Conservation (phyloP, 2,888 invertebrate species). For the Dicycla oo region DNA sequence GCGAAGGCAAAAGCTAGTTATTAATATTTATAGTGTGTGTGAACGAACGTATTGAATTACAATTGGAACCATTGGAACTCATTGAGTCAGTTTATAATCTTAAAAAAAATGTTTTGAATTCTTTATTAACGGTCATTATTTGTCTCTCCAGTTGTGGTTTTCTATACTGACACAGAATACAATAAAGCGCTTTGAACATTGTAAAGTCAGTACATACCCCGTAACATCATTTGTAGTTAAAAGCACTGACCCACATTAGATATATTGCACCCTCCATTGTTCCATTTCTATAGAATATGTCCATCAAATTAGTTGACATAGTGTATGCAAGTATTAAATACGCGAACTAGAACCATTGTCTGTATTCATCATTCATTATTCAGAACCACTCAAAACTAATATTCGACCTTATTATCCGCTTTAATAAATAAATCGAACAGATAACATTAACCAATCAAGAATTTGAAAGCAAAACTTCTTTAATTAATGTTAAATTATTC, state of each 20-base stretch:
- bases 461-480: constrained; percentile 76
- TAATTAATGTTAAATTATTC: constrained; percentile 85
- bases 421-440: constrained; percentile 66
- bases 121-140: not conserved
- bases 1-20: too few relatives aligned
- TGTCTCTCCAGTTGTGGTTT: not conserved
- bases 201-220: not conserved
- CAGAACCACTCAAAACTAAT: constrained; percentile 26
- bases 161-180: not conserved
- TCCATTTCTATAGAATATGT: constrained; percentile 6
- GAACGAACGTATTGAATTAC: not conserved
- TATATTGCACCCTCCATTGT: constrained; percentile 14
- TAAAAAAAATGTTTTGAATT: not conserved
- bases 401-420: constrained; percentile 42
- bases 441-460: constrained; percentile 71
- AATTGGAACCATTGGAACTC: not conserved
- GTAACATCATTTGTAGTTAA: constrained; percentile 1
- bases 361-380: constrained; percentile 6
- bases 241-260: constrained; percentile 19
- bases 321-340: not conserved
- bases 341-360: constrained; percentile 1
- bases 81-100: not conserved
- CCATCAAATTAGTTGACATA: constrained; percentile 8
- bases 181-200: not conserved
- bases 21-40: too few relatives aligned